These are phyloP conservation scores for Phenacoccus solenopsis DNA, from an alignment of 1,140 invertebrate genomes.

Conservation along the genomic window DNA sequence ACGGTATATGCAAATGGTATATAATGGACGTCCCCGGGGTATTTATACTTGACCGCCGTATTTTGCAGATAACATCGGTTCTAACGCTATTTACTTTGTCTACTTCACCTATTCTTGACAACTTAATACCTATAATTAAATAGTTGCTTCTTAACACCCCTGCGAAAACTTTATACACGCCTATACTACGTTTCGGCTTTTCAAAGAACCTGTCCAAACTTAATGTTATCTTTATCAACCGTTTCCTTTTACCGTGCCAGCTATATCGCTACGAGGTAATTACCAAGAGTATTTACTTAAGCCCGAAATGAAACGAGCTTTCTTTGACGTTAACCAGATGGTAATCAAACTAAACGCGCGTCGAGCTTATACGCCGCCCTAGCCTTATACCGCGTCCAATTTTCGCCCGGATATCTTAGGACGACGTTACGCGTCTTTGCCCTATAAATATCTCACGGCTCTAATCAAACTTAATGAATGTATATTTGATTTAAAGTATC, in stretches of 20 bases:
- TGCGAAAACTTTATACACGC: neutral
- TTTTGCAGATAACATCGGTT: constrained; percentile 12
- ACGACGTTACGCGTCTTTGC: neutral
- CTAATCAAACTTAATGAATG: neutral
- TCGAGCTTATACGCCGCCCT: too few species aligned
- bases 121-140: constrained; percentile 18
- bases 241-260: neutral
- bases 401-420: too few species aligned
- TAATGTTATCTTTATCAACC: constrained; percentile 14
- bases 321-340: constrained; percentile 14
- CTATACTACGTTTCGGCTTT: neutral
- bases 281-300: constrained; percentile 18
- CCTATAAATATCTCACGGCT: too few species aligned
- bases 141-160: constrained; percentile 16
- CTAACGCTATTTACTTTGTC: constrained; percentile 14
- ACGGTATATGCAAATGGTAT: constrained; percentile 12
- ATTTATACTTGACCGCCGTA: constrained; percentile 13
- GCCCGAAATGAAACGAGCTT: constrained; percentile 11
- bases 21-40: constrained; percentile 11
- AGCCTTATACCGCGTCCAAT: too few species aligned
- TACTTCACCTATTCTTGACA: constrained; percentile 12
- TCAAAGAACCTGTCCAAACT: constrained; percentile 17
- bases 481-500: neutral
- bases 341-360: constrained; percentile 9
- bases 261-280: neutral